Base-by-base conservation (phyloP, 1,140 invertebrate genomes). In the Homalodisca vitripennis region DNA sequence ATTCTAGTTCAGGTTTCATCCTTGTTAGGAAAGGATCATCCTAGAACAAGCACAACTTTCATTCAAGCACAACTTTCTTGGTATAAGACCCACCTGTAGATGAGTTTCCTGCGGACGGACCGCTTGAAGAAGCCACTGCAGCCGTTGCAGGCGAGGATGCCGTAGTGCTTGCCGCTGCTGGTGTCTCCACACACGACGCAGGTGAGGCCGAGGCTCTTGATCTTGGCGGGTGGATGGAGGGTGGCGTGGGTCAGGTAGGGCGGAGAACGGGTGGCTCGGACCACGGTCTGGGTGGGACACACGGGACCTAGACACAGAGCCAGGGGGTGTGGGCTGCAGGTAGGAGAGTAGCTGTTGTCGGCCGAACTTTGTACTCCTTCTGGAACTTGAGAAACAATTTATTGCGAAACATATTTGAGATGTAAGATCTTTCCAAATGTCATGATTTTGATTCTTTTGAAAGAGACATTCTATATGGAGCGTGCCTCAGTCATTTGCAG, bases 61-160 rank as follows among this genome's bases (percentile, higher is more conserved):
- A 22, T 17, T n/a, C n/a, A n/a, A n/a, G n/a, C n/a, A n/a, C n/a
- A n/a, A n/a, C n/a, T n/a, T n/a, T n/a, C n/a, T 63, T 22, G 27
- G 30, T 46, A 47, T 51, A 24, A 60, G 65, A 81, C 81, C 78
- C 73, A 97, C 96, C 96, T 93, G 84, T 99, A 99, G 72, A 99
- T 98, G 48, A 99, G 86, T 82, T 98, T 97, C 73, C 97, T 86
- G 34, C 98, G 84, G 29, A 99, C 98, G 73, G 94, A 97, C 71
- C 98, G 82, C 78, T 99, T 99, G 84, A 99, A 99, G 83, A 99
- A 99, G 1, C 97, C 98, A 57, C 93, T 97, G 83, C 98, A 99
- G 0, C 98, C 98, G 76, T 99, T 99, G 80, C 98, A 99, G 0
- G 97, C 97, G n/a, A 99, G 84, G 72, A 99, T 99, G 0, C 97